phyloP scores from a whole-genome alignment of 1,140 invertebrate genomes.

The Epicauta chinensis region DNA sequence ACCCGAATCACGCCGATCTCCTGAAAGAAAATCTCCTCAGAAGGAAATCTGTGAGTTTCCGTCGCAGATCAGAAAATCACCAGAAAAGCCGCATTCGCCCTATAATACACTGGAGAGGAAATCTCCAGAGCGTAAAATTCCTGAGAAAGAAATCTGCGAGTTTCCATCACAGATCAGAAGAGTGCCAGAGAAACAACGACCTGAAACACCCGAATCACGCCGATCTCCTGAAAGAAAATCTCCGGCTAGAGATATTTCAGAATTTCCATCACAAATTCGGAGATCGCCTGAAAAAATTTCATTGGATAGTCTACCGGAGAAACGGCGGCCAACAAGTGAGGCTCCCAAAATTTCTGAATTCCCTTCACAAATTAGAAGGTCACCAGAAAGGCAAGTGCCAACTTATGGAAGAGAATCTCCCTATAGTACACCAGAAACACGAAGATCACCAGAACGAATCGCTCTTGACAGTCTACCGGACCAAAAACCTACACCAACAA shows the following conservation, averaged over 20 bases:
- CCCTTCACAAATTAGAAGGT: constrained; percentile 5
- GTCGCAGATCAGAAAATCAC: constrained; percentile 12
- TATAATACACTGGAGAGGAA: not conserved
- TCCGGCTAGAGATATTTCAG: not conserved
- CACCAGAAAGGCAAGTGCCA: constrained; percentile 7
- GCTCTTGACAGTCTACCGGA: constrained; percentile 4
- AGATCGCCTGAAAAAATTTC: constrained; percentile 3
- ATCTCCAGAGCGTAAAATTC: not conserved
- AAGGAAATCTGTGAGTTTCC: constrained; percentile 7
- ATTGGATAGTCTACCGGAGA: constrained; percentile 3
- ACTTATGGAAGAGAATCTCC: not conserved
- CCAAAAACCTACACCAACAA: not conserved
- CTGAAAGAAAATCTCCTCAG: not conserved
- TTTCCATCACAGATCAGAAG: constrained; percentile 13
- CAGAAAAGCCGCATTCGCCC: constrained; percentile 12
- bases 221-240: not conserved
- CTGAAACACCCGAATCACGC: not conserved
- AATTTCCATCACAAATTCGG: constrained; percentile 11
- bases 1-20: not conserved
- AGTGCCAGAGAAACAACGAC: not conserved
- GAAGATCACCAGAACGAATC: too few species aligned
- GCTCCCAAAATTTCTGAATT: constrained; percentile 8
- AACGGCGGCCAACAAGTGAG: constrained; percentile 10
- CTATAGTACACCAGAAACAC: too few species aligned
- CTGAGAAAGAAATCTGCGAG: constrained; percentile 2